These are phyloP conservation scores for Montipora efflorescens DNA, from an alignment of 64 coral and sea anemone species.

Conservation along the genomic window DNA sequence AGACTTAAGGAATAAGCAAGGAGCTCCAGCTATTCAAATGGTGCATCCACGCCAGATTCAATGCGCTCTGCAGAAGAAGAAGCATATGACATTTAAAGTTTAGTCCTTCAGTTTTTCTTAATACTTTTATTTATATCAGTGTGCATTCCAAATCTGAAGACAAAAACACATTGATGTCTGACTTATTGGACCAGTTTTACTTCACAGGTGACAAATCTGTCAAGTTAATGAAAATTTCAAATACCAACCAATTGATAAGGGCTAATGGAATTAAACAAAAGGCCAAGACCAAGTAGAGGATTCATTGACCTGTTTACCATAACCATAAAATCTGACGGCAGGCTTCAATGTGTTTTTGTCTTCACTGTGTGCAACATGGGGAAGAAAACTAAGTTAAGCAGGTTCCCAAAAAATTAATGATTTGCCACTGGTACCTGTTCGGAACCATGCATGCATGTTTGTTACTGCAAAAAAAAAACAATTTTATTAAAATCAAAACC, in stretches of 20 bases:
- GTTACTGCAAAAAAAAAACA: not conserved
- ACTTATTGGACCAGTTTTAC: constrained; percentile 54
- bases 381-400: not conserved
- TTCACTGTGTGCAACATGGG: constrained; percentile 2
- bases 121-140: not conserved
- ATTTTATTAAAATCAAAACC: not conserved
- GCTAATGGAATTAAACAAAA: too few species aligned
- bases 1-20: constrained; percentile 41
- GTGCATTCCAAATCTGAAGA: constrained; percentile 19
- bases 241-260: not conserved
- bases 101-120: not conserved
- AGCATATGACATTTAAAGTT: constrained; percentile 48
- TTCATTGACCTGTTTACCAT: not conserved
- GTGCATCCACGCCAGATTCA: constrained; percentile 21
- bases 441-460: not conserved
- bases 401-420: not conserved
- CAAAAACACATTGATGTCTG: constrained; percentile 28
- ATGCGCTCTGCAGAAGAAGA: constrained; percentile 51
- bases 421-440: constrained; percentile 13
- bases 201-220: not conserved
- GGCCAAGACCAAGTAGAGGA: not conserved
- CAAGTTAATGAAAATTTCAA: not conserved
- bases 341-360: constrained; percentile 42
- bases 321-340: not conserved
- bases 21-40: constrained; percentile 53